phyloP scores from a whole-genome alignment of 2,888 invertebrate genomes.

The Lycophotia porphyrea region DNA sequence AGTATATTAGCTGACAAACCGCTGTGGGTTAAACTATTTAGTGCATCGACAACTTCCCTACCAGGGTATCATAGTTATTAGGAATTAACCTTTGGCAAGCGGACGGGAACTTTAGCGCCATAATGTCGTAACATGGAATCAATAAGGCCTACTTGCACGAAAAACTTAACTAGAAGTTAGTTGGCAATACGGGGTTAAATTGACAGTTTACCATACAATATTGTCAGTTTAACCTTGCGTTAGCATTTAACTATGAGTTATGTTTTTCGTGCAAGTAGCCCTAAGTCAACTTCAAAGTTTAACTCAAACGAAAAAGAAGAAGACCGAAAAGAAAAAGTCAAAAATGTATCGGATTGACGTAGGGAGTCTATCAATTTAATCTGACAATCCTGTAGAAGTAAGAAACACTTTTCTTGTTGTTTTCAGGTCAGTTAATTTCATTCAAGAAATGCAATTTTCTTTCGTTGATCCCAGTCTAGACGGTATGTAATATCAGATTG shows the following conservation, averaged over 20 bases:
- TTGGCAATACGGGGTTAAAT: too few species aligned
- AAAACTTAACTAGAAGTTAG: too few species aligned
- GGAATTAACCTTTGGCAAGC: constrained; percentile 44
- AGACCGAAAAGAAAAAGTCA: too few species aligned
- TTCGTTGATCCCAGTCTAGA: constrained; percentile 30
- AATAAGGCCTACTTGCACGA: too few species aligned
- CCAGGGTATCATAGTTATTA: constrained; percentile 46
- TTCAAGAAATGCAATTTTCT: constrained; percentile 18
- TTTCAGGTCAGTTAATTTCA: constrained; percentile 11
- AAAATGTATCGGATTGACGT: too few species aligned
- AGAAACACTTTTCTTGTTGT: not conserved
- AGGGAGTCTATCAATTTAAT: too few species aligned
- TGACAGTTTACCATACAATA: too few species aligned
- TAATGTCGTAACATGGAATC: constrained; percentile 45
- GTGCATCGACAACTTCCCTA: constrained; percentile 44
- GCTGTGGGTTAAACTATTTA: constrained; percentile 47
- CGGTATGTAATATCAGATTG: constrained; percentile 33
- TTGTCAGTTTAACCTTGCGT: too few species aligned
- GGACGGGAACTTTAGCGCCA: constrained; percentile 31
- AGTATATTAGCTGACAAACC: constrained; percentile 42
- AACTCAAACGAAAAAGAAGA: too few species aligned
- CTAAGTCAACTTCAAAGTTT: too few species aligned
- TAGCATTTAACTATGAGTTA: too few species aligned
- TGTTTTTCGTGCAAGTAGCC: too few species aligned
- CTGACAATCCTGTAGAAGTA: not conserved